phyloP scores from a whole-genome alignment of 2,888 invertebrate genomes.

The Micropterix aruncella region DNA sequence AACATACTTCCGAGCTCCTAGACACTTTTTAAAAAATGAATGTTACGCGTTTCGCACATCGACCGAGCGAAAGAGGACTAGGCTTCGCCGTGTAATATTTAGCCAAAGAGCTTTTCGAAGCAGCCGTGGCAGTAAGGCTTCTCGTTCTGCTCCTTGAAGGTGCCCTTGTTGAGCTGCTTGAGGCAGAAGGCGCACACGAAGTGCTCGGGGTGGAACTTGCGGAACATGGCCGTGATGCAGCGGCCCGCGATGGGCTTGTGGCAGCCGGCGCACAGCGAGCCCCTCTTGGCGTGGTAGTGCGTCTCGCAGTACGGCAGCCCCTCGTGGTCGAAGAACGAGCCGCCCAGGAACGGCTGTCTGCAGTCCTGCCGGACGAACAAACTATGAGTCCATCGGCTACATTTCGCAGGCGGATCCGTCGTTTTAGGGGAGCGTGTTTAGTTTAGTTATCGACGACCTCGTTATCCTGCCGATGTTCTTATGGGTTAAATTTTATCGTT shows the following conservation, averaged over 20 bases:
- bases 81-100: conserved; percentile 30
- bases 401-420: no score
- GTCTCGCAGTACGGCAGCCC: conserved; percentile 97
- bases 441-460: no score
- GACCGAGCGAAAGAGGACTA: no score
- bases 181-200: conserved; percentile 99
- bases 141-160: conserved; percentile 98
- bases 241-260: conserved; percentile 95
- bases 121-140: conserved; percentile 98
- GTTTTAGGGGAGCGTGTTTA: no score
- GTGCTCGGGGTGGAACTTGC: conserved; percentile 98
- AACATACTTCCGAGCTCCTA: no score
- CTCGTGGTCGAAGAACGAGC: conserved; percentile 97
- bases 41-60: no score
- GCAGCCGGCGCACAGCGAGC: conserved; percentile 95
- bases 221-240: conserved; percentile 98
- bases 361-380: conserved; percentile 76
- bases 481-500: no score
- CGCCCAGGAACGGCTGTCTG: conserved; percentile 89
- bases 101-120: conserved; percentile 94
- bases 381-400: no score
- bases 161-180: conserved; percentile 95
- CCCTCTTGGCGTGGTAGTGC: conserved; percentile 94
- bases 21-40: no score
- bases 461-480: no score